Percentiles rank a stretch among this genome's conserved stretches.
Evolutionary conservation across 2,797 vertebrate genomes (phyloP).

Genomic region (Tadarida brasiliensis): DNA sequence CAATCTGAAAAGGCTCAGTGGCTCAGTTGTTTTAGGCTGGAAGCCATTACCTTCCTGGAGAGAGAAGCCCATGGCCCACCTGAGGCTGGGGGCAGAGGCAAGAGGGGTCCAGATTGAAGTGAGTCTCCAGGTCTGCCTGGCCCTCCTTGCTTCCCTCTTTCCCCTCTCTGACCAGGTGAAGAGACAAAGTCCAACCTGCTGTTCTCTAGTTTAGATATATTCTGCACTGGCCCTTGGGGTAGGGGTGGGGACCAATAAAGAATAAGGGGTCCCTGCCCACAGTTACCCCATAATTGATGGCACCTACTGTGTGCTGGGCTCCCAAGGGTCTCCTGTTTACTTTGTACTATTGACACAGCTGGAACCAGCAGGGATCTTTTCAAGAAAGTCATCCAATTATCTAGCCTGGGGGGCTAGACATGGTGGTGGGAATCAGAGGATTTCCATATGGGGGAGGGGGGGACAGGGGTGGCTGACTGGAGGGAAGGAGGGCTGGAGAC

Average conservation of each 20-base stretch:
- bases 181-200: neutral
- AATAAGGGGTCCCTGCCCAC: neutral
- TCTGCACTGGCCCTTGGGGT: neutral
- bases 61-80: conserved; percentile 71
- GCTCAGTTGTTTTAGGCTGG: conserved; percentile 80
- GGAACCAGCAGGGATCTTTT: conserved; percentile 75
- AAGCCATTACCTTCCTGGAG: conserved; percentile 81
- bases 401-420: conserved; percentile 41
- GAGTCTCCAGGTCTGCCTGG: conserved; percentile 9
- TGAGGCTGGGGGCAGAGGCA: conserved; percentile 69
- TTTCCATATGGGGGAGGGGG: neutral
- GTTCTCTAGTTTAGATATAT: neutral
- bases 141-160: neutral
- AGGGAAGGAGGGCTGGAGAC: neutral
- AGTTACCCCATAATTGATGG: conserved; percentile 10
- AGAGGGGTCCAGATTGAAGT: neutral
- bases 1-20: conserved; percentile 36
- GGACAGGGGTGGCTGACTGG: neutral
- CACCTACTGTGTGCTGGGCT: conserved; percentile 52
- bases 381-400: conserved; percentile 69
- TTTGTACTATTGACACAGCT: conserved; percentile 66
- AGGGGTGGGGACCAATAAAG: neutral
- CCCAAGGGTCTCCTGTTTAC: conserved; percentile 40
- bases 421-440: conserved; percentile 32
- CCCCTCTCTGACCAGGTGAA: conserved; percentile 14